Evolutionary conservation across 1,140 invertebrate species (phyloP), one percentile per base, ranked within the genome.

Genomic region (Drosophila paulistorum): DNA sequence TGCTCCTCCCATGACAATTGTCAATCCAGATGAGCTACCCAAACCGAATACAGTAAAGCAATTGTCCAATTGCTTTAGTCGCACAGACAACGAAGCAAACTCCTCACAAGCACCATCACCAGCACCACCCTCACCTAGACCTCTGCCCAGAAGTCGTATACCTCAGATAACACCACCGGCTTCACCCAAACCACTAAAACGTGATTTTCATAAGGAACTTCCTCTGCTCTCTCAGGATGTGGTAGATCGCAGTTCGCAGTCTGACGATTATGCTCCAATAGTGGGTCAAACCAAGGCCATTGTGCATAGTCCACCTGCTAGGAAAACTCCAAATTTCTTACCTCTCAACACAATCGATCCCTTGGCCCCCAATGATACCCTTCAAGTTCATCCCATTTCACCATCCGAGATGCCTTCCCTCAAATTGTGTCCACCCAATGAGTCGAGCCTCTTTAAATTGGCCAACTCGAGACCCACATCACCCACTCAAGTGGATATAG

Each of bases 41-140:
- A 91, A 91, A 42, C 83, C 90, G 0, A 91, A 91, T 45, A 91
- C 90, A 6, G 90, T 91, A 4, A 91, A 91, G 61, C 67, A 81
- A 3, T 58, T 91, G 55, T 90, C 90, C 41, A 90, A 78, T n/a
- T 91, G 90, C 73, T 91, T 91, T 61, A 71, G 61, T 39, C 71
- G 76, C 30, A 30, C 30, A 30, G 6, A 6, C 30, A 30, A 30
- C 63, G 57, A 73, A 13, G 30, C 23, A 64, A 35, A 41, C 23
- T 20, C 51, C 9, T 3, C 35, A 10, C 35, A 37, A 37, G 7
- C 35, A 2, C 20, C 48, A 11, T 7, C 41, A 3, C 35, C 61
- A 9, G 2, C 65, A 1, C 42, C 64, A 20, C 71, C 71, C 5
- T 64, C 67, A 30, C 90, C 86, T n/a, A 91, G 84, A 58, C 61